phyloP scores from a whole-genome alignment of 2,888 invertebrate species.

The Epirrita christyi region DNA sequence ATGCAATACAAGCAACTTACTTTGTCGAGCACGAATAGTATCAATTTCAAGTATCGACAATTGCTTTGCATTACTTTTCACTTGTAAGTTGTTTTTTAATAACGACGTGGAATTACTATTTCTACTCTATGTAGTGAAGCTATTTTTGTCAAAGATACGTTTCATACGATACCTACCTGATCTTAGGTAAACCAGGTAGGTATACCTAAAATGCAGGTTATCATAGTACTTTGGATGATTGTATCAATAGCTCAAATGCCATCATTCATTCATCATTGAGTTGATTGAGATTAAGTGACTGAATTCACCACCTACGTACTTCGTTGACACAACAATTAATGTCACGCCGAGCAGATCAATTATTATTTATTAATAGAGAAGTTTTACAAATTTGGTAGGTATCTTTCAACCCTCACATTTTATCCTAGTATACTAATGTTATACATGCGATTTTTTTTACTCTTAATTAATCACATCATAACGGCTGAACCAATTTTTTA shows the following conservation, averaged over 20 bases:
- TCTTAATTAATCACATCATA: too few relatives aligned
- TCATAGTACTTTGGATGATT: not conserved
- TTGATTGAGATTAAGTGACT: constrained; percentile 27
- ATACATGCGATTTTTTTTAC: too few relatives aligned
- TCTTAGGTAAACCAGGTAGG: too few relatives aligned
- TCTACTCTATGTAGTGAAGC: too few relatives aligned
- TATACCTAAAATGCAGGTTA: too few relatives aligned
- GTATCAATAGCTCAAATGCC: constrained; percentile 9
- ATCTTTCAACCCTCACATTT: not conserved
- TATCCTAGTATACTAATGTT: not conserved
- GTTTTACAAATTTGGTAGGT: not conserved
- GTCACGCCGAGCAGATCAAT: constrained; percentile 21
- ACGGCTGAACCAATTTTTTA: too few relatives aligned
- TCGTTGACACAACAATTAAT: constrained; percentile 20
- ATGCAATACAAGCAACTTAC: constrained; percentile 58
- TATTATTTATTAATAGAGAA: constrained; percentile 14
- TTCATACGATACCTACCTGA: too few relatives aligned
- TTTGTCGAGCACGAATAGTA: constrained; percentile 47
- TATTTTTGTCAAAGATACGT: too few relatives aligned
- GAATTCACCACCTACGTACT: constrained; percentile 8
- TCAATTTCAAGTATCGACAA: constrained; percentile 43
- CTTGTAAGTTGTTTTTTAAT: not conserved
- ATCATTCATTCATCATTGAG: constrained; percentile 15
- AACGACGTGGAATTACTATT: not conserved
- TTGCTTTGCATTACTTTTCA: not conserved